Evolutionary conservation across 2,888 invertebrate genomes (phyloP).

Genomic region (Hemithea aestivaria): DNA sequence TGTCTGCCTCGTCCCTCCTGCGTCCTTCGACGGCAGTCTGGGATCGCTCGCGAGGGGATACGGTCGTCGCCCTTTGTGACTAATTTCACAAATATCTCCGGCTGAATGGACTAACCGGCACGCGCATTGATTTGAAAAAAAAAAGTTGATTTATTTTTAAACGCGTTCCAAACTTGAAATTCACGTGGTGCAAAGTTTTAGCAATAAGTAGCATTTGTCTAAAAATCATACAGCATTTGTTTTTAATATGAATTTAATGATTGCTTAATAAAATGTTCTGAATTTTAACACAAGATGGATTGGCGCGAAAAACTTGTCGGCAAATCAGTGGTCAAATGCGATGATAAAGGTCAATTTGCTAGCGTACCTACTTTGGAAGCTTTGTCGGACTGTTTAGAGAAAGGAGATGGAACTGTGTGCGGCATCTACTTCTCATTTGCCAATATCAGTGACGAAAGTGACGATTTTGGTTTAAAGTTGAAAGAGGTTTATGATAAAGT

Average conservation of each 20-base stretch:
- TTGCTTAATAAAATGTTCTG: too few relatives aligned
- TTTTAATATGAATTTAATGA: too few relatives aligned
- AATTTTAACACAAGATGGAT: slow-evolving; percentile 56
- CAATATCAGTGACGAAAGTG: slow-evolving; percentile 83
- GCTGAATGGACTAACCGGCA: neutral
- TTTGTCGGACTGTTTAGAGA: slow-evolving; percentile 65
- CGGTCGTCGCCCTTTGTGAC: slow-evolving; percentile 56
- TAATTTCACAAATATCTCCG: slow-evolving; percentile 44
- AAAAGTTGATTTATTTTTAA: neutral
- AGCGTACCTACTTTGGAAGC: slow-evolving; percentile 66
- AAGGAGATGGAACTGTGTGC: slow-evolving; percentile 73
- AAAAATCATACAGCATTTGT: too few relatives aligned
- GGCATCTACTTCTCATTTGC: slow-evolving; percentile 86
- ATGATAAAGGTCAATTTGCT: slow-evolving; percentile 68
- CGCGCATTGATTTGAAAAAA: neutral
- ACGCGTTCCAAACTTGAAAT: too few relatives aligned
- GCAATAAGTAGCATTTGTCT: too few relatives aligned
- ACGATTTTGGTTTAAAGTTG: slow-evolving; percentile 83
- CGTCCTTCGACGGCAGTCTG: slow-evolving; percentile 54
- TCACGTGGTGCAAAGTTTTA: too few relatives aligned
- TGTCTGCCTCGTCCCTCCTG: slow-evolving; percentile 48
- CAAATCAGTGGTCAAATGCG: slow-evolving; percentile 74
- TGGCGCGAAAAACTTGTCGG: slow-evolving; percentile 82
- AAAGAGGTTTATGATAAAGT: slow-evolving; percentile 77
- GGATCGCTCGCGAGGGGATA: slow-evolving; percentile 57